Evolutionary conservation across 2,797 vertebrate genomes (phyloP), one percentile per base, ranked within the genome.

Genomic region (Malurus splendens): DNA sequence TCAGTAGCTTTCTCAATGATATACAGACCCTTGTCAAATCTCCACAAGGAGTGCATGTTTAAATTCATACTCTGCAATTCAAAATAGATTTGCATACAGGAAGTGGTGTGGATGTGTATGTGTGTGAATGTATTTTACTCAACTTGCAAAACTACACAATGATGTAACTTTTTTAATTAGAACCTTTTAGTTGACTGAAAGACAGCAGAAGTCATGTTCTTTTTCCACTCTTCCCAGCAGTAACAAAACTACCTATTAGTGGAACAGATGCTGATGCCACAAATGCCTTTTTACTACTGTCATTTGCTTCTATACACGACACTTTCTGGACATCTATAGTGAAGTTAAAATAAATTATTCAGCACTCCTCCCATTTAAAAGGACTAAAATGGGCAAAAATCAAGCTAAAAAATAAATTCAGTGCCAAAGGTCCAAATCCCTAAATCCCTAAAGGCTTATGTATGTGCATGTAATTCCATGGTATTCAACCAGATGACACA

Each of bases 141-240:
- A 86, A 48, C 72, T 92, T 86, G 65, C 60, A 90, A 84, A 89
- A 89, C 57, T 93, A 64, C 66, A 78, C 17, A 90, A 61, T 70
- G 84, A 86, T 92, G 83, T 55, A 85, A 92, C 57, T 68, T 84
- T 90, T 88, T 80, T 59, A 84, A 90, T 95, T 91, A 94, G 71
- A 94, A 71, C 39, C 76, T 82, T 93, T 86, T 62, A 55, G 44
- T 7, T 89, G 78, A 89, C 68, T 86, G 56, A 47, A 93, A 93
- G 75, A 81, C 48, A 92, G 70, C 59, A 86, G 79, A 73, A 95
- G 61, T 72, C 79, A 79, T 47, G 73, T 44, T 65, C 76, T 93
- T 90, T 64, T 75, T 84, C 51, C 67, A 92, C 62, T 90, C 50
- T 90, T 93, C 45, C 38, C 15, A 90, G 71, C 48, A 90, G 67